Evolutionary conservation across 2,113 vertebrate genomes (phyloP), one percentile per base, ranked within the genome.

Genomic region (Indicator maculatus): DNA sequence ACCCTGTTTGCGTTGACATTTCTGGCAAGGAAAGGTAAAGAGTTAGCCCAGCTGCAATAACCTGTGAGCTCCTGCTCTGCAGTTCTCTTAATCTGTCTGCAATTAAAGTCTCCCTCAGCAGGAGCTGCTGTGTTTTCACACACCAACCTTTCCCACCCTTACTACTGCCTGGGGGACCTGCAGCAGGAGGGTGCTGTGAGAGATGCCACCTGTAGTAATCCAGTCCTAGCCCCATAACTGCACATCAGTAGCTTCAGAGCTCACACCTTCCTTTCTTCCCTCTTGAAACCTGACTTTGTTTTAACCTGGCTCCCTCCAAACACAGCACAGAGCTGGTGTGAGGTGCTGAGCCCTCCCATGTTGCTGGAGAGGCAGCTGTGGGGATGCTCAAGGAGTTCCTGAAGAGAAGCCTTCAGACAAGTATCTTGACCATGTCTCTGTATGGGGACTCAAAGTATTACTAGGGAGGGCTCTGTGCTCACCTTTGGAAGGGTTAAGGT

Each of bases 11-110:
- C 86, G 87, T 80, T 93, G 93, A 92, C 93, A 83, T 73, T 93
- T 93, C 91, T 96, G 94, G 91, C 89, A 88, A 65, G 83, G 79
- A 66, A 95, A 91, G 79, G 89, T 89, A 83, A 88, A 93, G 94
- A 93, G 85, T 95, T 96, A 61, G 93, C 76, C 82, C 93, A 93
- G 82, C 79, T 91, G 86, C 82, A 88, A 75, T 86, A 90, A 93
- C 73, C 72, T 78, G 79, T 27, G 75, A 80, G 93, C 53, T 79
- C 78, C 82, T 5, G 1, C 56, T 79, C 59, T 70, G 71, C 3
- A 0, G 87, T 95, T 66, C 87, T 74, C 75, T 13, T 56, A 8
- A 91, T 89, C 77, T 76, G 53, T 16, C 67, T 89, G 72, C 23
- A 89, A 89, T 85, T 63, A 28, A 50, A 53, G 75, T 31, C 64